Conservation (phyloP, 1,140 invertebrate genomes). For the Brevipalpus yothersi region DNA sequence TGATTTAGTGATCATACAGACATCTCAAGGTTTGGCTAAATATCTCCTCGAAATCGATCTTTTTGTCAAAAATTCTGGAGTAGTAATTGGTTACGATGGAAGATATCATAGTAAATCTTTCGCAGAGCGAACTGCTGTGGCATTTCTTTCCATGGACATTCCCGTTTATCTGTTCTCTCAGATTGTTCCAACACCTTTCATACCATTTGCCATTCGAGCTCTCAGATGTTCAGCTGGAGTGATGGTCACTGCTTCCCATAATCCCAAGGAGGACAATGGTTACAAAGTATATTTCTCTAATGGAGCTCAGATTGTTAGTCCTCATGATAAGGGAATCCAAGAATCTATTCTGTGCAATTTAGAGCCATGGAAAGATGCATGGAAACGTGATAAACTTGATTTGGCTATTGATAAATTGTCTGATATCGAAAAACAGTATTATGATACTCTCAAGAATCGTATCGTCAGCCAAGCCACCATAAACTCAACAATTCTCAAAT, state of each 20-base stretch:
- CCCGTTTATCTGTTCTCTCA: slow-evolving; percentile 56
- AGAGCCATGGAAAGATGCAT: slow-evolving; percentile 36
- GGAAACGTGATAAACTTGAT: slow-evolving; percentile 27
- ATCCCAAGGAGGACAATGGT: slow-evolving; percentile 96
- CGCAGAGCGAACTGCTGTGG: slow-evolving; percentile 58
- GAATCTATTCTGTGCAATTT: slow-evolving; percentile 47
- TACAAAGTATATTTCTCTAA: slow-evolving; percentile 95
- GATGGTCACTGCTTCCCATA: slow-evolving; percentile 96
- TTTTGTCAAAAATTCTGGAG: slow-evolving; percentile 29
- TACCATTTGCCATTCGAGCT: slow-evolving; percentile 50
- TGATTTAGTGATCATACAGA: slow-evolving; percentile 88
- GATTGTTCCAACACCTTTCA: slow-evolving; percentile 72
- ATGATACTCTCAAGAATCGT: slow-evolving; percentile 8
- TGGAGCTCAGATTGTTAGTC: slow-evolving; percentile 77
- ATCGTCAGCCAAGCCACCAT: slow-evolving; percentile 15
- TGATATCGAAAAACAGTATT: slow-evolving; percentile 21
- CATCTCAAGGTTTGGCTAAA: slow-evolving; percentile 65
- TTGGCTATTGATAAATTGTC: slow-evolving; percentile 23
- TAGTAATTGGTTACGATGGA: slow-evolving; percentile 85
- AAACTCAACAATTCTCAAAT: slow-evolving; percentile 9
- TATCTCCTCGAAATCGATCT: slow-evolving; percentile 36
- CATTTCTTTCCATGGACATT: slow-evolving; percentile 50
- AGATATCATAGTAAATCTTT: slow-evolving; percentile 81
- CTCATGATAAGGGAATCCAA: slow-evolving; percentile 70
- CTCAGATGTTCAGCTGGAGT: slow-evolving; percentile 50